Conservation (phyloP, 2,888 invertebrate species). For the Drosophila robusta region DNA sequence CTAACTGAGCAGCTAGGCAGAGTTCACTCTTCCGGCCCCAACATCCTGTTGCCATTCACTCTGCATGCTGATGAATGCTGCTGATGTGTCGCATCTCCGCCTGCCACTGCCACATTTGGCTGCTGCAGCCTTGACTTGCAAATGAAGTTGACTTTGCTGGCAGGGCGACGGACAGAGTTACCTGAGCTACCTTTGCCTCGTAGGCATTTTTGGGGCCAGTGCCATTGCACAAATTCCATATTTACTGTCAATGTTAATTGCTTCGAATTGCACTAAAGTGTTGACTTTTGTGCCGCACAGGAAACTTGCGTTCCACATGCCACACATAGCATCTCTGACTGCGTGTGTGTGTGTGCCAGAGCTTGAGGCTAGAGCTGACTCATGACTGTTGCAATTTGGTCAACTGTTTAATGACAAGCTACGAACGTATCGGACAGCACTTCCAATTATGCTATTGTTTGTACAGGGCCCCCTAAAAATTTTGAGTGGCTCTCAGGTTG, state of each 20-base stretch:
- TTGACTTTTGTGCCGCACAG: constrained; percentile 74
- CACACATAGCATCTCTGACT: constrained; percentile 20
- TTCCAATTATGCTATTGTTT: constrained; percentile 62
- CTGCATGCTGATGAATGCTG: constrained; percentile 62
- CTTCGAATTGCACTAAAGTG: constrained; percentile 77
- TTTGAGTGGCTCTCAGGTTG: constrained; percentile 28
- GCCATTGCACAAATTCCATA: constrained; percentile 73
- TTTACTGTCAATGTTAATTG: constrained; percentile 80
- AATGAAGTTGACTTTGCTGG: constrained; percentile 69
- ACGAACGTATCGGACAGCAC: constrained; percentile 46
- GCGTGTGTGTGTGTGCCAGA: not conserved
- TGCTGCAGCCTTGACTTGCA: constrained; percentile 53
- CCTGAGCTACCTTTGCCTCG: constrained; percentile 54
- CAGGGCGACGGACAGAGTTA: constrained; percentile 41
- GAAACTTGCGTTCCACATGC: constrained; percentile 62
- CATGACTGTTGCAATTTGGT: constrained; percentile 53
- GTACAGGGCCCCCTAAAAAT: constrained; percentile 2
- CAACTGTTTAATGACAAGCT: constrained; percentile 56
- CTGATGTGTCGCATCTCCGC: constrained; percentile 42
- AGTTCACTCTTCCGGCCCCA: constrained; percentile 3
- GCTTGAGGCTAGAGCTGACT: constrained; percentile 12
- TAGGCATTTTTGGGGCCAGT: constrained; percentile 70
- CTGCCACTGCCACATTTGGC: not conserved
- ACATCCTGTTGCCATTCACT: constrained; percentile 56
- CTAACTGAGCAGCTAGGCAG: constrained; percentile 1